phyloP scores from a whole-genome alignment of 2,888 invertebrate genomes.

The Caenorhabditis plicata region DNA sequence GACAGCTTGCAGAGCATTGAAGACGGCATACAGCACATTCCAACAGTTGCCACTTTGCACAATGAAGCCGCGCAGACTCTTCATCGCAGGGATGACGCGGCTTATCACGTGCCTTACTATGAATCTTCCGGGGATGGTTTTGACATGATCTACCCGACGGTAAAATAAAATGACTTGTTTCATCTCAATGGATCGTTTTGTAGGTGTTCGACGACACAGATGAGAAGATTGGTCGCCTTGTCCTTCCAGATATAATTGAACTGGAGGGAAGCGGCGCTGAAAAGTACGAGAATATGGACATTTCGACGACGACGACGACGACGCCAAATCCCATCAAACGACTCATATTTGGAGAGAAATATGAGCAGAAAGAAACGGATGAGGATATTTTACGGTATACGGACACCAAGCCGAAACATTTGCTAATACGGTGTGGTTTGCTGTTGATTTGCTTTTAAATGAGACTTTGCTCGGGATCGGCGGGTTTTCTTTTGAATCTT shows the following conservation, averaged over 20 bases:
- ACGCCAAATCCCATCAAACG: conserved; percentile 20
- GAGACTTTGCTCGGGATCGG: background rate
- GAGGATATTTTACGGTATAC: conserved; percentile 27
- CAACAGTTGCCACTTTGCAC: conserved; percentile 20
- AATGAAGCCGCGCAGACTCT: conserved; percentile 5
- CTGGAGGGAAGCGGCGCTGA: conserved; percentile 40
- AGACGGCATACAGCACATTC: conserved; percentile 35
- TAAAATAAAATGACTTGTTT: conserved; percentile 2
- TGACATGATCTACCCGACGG: conserved; percentile 33
- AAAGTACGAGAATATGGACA: conserved; percentile 4
- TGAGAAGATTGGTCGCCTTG: conserved; percentile 44
- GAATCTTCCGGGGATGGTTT: conserved; percentile 38
- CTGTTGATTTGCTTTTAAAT: background rate
- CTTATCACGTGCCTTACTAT: conserved; percentile 28
- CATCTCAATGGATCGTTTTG: background rate
- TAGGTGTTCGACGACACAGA: conserved; percentile 35
- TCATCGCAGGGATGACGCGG: background rate
- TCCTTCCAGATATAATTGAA: conserved; percentile 50
- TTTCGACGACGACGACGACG: conserved; percentile 14
- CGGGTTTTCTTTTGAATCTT: background rate
- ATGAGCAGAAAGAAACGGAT: conserved; percentile 28
- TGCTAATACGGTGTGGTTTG: conserved; percentile 44
- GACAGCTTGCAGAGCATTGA: conserved; percentile 20
- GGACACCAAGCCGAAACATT: conserved; percentile 30
- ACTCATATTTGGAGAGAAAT: conserved; percentile 39